Percentiles rank a stretch among this genome's conserved stretches.
Evolutionary conservation across 2,797 vertebrate genomes (phyloP).

Genomic region (Phataginus tetradactyla): DNA sequence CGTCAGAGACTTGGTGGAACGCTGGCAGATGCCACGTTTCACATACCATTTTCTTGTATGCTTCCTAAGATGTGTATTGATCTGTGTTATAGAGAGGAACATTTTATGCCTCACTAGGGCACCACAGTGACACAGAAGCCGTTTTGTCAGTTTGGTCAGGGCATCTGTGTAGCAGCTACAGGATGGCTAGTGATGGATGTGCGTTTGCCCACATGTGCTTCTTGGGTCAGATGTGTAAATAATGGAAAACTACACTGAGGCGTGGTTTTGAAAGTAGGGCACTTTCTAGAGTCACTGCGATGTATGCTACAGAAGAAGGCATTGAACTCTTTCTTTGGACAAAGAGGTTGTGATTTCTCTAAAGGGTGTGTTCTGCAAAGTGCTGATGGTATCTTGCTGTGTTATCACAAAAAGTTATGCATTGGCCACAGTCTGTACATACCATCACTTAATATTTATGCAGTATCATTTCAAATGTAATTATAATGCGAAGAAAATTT

Average conservation of each 20-base stretch:
- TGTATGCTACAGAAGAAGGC: not conserved
- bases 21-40: not conserved
- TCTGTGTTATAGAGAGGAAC: slow-evolving; percentile 7
- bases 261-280: not conserved
- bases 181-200: not conserved
- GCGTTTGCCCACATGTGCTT: not conserved
- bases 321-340: not conserved
- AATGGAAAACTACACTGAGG: not conserved
- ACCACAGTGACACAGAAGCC: not conserved
- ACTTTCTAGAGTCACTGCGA: not conserved
- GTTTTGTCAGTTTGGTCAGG: not conserved
- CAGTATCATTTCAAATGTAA: not conserved
- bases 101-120: slow-evolving; percentile 40
- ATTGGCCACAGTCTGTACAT: not conserved
- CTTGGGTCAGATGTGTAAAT: slow-evolving; percentile 5
- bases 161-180: not conserved
- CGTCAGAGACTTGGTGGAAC: not conserved
- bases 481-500: not conserved
- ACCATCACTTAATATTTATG: not conserved
- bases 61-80: not conserved
- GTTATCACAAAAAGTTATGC: not conserved
- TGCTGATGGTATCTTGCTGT: not conserved
- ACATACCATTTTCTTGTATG: not conserved
- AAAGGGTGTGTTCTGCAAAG: not conserved
- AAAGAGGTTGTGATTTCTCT: not conserved